phyloP scores from a whole-genome alignment of 2,888 invertebrate species.

The Drosophila ustulata region DNA sequence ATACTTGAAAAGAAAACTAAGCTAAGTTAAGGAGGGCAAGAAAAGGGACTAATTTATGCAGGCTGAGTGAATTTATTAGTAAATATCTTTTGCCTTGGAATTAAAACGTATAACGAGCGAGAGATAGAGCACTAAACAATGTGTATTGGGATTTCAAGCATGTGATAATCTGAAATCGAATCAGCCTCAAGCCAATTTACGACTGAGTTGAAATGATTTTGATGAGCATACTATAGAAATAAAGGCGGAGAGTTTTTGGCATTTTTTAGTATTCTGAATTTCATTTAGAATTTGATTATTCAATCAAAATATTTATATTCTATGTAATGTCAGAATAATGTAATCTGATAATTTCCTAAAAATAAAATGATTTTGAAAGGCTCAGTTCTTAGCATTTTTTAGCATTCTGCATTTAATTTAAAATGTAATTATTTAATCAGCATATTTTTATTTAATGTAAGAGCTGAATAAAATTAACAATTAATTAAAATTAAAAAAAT shows the following conservation, averaged over 20 bases:
- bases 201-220: slow-evolving; percentile 1
- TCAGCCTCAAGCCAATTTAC: slow-evolving; percentile 18
- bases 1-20: slow-evolving; percentile 4
- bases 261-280: neutral
- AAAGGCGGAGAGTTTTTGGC: neutral
- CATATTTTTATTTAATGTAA: no score
- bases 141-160: slow-evolving; percentile 6
- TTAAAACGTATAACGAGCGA: slow-evolving; percentile 11
- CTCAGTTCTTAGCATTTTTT: no score
- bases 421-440: no score
- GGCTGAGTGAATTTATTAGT: slow-evolving; percentile 50
- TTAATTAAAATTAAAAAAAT: no score
- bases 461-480: no score
- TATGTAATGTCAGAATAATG: no score
- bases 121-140: slow-evolving; percentile 19
- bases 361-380: no score
- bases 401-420: no score
- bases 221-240: neutral
- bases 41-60: slow-evolving; percentile 65
- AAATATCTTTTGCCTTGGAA: slow-evolving; percentile 31
- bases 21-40: slow-evolving; percentile 1
- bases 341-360: no score
- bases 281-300: neutral
- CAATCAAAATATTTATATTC: no score
- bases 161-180: slow-evolving; percentile 18